Conservation (phyloP, 2,113 vertebrate genomes). For the Calonectris borealis region DNA sequence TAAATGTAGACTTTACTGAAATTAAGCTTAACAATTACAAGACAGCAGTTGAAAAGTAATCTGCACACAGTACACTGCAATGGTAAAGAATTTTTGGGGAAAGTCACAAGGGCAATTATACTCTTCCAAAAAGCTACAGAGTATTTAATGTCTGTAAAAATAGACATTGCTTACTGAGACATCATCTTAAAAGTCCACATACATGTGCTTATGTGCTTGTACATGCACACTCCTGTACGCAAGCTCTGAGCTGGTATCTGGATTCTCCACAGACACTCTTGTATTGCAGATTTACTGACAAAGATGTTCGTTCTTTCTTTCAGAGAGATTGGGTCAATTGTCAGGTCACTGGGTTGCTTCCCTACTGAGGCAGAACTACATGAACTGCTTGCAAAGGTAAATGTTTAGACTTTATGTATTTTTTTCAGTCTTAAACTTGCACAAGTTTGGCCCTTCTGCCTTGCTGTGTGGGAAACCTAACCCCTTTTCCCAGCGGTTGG, state of each 20-base stretch:
- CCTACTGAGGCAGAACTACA: conserved; percentile 87
- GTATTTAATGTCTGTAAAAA: background rate
- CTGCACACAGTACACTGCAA: background rate
- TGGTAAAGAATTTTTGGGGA: background rate
- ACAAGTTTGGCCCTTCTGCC: background rate
- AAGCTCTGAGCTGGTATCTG: background rate
- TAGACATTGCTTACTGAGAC: background rate
- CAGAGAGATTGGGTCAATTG: conserved; percentile 90
- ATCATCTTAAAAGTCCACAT: background rate
- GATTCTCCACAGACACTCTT: background rate
- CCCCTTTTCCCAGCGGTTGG: background rate
- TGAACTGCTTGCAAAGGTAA: conserved; percentile 84
- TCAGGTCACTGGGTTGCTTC: conserved; percentile 90
- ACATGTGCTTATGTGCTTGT: background rate
- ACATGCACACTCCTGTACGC: background rate
- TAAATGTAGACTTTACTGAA: background rate
- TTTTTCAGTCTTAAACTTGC: background rate
- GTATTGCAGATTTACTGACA: background rate
- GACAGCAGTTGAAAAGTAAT: background rate
- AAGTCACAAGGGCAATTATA: background rate
- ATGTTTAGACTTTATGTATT: background rate
- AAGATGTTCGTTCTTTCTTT: background rate
- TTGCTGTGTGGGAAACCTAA: background rate
- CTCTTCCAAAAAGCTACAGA: background rate
- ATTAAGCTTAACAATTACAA: background rate